Conservation (phyloP, 2,113 vertebrate species). For the Labeo rohita region DNA sequence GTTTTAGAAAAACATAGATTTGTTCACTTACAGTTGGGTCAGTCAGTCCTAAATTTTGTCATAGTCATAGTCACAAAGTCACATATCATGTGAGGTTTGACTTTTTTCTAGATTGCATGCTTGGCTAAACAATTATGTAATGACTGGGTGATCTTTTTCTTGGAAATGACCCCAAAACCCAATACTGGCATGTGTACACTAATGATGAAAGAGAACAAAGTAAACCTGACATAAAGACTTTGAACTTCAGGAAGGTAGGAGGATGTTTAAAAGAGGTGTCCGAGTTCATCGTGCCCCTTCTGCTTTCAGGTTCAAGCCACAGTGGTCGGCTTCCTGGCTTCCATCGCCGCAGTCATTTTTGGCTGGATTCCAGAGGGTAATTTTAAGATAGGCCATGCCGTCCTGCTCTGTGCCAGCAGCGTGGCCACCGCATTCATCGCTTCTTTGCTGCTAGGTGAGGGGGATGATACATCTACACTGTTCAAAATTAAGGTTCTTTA, state of each 20-base stretch:
- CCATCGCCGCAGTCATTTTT: slow-evolving; percentile 93
- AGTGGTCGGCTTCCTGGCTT: slow-evolving; percentile 96
- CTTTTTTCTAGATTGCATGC: neutral
- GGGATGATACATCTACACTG: neutral
- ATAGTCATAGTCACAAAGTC: neutral
- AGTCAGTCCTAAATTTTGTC: neutral
- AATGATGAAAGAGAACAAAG: slow-evolving; percentile 24
- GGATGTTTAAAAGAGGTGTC: slow-evolving; percentile 3
- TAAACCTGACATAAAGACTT: slow-evolving; percentile 32
- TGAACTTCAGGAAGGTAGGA: neutral
- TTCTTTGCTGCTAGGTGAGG: slow-evolving; percentile 90
- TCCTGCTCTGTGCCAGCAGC: slow-evolving; percentile 95
- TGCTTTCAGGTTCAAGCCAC: slow-evolving; percentile 92
- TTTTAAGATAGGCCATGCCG: slow-evolving; percentile 88
- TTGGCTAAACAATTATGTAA: slow-evolving; percentile 55
- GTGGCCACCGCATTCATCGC: slow-evolving; percentile 97
- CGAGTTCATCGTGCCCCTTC: slow-evolving; percentile 7
- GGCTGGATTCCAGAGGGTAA: slow-evolving; percentile 97
- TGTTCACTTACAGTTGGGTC: neutral
- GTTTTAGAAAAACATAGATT: neutral
- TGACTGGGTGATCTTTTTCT: slow-evolving; percentile 39
- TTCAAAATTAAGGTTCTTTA: neutral
- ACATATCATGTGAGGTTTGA: neutral
- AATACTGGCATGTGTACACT: slow-evolving; percentile 10
- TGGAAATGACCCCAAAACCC: slow-evolving; percentile 7